These are phyloP conservation scores for Ophion ellenae DNA, from an alignment of 2,888 invertebrate genomes.

Conservation along the genomic window DNA sequence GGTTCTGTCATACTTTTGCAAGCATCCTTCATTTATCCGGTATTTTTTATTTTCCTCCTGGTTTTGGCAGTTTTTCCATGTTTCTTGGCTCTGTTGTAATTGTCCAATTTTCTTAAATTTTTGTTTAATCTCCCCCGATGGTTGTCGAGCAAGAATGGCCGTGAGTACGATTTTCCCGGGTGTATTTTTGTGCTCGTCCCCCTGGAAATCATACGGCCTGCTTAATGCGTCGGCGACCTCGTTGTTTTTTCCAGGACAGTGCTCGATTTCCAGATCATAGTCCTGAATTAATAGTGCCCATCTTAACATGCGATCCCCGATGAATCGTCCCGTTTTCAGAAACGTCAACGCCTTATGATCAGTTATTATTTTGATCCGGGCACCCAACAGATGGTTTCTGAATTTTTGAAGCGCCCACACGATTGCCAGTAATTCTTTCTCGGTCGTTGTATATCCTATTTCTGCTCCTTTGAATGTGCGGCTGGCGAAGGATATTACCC, in stretches of 20 bases:
- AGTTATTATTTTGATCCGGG: background rate
- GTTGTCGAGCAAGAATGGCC: too few species aligned
- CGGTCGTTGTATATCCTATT: constrained; percentile 7
- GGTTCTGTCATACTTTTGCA: background rate
- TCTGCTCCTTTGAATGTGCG: too few species aligned
- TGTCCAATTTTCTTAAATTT: background rate
- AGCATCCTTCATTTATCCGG: background rate
- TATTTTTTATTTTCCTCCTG: too few species aligned
- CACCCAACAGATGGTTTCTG: background rate
- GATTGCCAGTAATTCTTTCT: constrained; percentile 13
- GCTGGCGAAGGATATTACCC: too few species aligned
- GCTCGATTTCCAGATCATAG: background rate
- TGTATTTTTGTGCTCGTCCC: too few species aligned
- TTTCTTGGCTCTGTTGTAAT: background rate
- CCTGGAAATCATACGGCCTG: background rate
- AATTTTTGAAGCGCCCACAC: constrained; percentile 24
- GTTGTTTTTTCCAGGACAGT: constrained; percentile 19
- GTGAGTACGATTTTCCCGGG: background rate
- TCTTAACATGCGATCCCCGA: background rate
- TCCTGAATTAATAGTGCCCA: background rate
- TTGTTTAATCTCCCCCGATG: background rate
- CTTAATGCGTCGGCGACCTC: constrained; percentile 6
- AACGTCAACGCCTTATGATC: constrained; percentile 23
- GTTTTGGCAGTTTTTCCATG: background rate
- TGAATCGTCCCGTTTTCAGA: background rate